These are phyloP conservation scores for Dendrophyllia cribrosa DNA, from an alignment of 64 coral and sea anemone species.

Conservation along the genomic window DNA sequence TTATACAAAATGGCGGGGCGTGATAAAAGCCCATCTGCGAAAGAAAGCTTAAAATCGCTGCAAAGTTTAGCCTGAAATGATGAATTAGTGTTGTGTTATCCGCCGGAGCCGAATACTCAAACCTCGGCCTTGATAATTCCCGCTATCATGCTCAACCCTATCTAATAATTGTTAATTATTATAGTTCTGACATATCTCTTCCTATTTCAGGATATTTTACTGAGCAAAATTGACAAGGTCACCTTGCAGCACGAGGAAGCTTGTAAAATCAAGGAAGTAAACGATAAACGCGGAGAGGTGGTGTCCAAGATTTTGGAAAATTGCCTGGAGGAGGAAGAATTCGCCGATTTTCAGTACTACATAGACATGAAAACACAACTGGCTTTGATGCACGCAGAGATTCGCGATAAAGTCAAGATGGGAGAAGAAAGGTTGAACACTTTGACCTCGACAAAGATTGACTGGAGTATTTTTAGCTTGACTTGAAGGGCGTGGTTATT, in stretches of 20 bases:
- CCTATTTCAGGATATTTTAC: constrained; percentile 88
- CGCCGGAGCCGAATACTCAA: too few species aligned
- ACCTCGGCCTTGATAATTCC: too few species aligned
- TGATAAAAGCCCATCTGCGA: too few species aligned
- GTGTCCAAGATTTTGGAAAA: constrained; percentile 95
- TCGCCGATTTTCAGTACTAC: constrained; percentile 98
- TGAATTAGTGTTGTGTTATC: too few species aligned
- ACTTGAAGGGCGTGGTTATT: neutral
- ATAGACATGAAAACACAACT: constrained; percentile 99
- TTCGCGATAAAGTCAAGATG: constrained; percentile 98
- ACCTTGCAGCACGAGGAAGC: constrained; percentile 95
- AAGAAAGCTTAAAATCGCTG: too few species aligned
- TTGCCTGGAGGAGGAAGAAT: constrained; percentile 88
- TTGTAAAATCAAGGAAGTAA: constrained; percentile 95
- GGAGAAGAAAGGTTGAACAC: constrained; percentile 90
- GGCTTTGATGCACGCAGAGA: constrained; percentile 94
- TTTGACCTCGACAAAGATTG: constrained; percentile 86
- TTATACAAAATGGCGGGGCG: too few species aligned
- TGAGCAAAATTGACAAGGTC: constrained; percentile 93
- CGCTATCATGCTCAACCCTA: too few species aligned
- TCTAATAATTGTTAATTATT: too few species aligned
- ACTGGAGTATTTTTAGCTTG: constrained; percentile 87
- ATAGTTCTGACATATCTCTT: neutral
- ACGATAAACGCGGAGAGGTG: constrained; percentile 95
- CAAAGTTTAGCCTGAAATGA: too few species aligned